Percentiles rank a stretch among this genome's conserved stretches.
Conservation (phyloP, 2,797 vertebrate genomes). For the Urocyon cinereoargenteus region DNA sequence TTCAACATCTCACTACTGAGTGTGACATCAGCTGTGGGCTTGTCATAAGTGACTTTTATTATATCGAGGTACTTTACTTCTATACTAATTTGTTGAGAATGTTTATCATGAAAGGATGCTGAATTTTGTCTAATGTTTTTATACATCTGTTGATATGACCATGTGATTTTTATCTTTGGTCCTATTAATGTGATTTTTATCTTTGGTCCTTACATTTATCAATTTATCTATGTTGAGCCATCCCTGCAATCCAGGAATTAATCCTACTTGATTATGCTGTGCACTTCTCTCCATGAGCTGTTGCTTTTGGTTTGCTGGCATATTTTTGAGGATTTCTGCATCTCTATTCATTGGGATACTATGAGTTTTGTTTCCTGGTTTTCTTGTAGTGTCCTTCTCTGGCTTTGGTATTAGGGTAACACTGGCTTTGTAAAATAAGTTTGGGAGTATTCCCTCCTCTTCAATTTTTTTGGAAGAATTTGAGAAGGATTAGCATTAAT, state of each 20-base stretch:
- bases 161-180: not conserved
- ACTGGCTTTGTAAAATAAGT: not conserved
- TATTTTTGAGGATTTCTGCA: not conserved
- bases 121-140: not conserved
- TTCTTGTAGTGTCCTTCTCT: not conserved
- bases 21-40: not conserved
- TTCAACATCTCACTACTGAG: not conserved
- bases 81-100: not conserved
- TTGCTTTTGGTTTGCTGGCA: not conserved
- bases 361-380: not conserved
- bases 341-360: not conserved
- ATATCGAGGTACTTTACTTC: not conserved
- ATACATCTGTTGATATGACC: not conserved
- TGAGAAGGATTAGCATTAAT: not conserved
- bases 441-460: not conserved
- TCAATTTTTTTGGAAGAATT: not conserved
- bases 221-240: not conserved
- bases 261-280: not conserved
- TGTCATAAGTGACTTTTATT: not conserved
- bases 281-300: not conserved
- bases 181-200: not conserved
- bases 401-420: not conserved
- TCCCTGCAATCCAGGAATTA: not conserved
- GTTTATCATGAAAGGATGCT: not conserved
- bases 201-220: not conserved